phyloP scores from a whole-genome alignment of 2,888 invertebrate species.

The Drosophila colorata region DNA sequence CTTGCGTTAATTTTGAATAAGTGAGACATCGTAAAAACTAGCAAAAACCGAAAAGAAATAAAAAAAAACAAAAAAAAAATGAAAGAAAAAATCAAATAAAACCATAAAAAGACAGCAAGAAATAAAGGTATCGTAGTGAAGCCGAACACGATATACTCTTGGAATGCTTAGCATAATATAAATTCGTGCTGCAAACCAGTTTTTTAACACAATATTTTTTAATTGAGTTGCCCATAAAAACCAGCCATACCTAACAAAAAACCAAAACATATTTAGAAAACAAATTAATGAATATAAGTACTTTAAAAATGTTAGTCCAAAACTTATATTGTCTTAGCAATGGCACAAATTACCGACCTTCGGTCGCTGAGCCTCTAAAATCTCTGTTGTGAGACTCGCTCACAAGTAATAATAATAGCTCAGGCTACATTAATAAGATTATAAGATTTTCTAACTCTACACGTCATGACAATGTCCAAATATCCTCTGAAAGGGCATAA shows the following conservation, averaged over 20 bases:
- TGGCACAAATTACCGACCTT: too few relatives aligned
- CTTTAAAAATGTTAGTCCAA: too few relatives aligned
- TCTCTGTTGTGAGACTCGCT: too few relatives aligned
- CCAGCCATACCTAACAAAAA: too few relatives aligned
- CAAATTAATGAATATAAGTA: too few relatives aligned
- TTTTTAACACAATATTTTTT: too few relatives aligned
- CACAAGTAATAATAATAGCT: too few relatives aligned
- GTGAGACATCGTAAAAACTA: slow-evolving; percentile 50
- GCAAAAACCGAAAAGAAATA: slow-evolving; percentile 16
- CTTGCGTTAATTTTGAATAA: slow-evolving; percentile 63
- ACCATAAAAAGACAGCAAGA: slow-evolving; percentile 3
- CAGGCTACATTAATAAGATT: background rate
- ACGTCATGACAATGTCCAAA: background rate
- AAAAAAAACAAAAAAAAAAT: background rate
- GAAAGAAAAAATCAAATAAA: background rate
- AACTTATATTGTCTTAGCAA: too few relatives aligned
- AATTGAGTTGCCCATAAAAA: too few relatives aligned
- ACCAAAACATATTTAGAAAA: too few relatives aligned
- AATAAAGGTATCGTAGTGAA: background rate
- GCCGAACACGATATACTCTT: background rate
- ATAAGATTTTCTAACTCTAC: background rate
- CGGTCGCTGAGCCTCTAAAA: too few relatives aligned
- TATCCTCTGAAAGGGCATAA: background rate
- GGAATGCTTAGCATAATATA: background rate
- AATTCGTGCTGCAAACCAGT: too few relatives aligned